Evolutionary conservation across 2,888 invertebrate genomes (phyloP), one percentile per base, ranked within the genome.

Genomic region (Arge pagana): DNA sequence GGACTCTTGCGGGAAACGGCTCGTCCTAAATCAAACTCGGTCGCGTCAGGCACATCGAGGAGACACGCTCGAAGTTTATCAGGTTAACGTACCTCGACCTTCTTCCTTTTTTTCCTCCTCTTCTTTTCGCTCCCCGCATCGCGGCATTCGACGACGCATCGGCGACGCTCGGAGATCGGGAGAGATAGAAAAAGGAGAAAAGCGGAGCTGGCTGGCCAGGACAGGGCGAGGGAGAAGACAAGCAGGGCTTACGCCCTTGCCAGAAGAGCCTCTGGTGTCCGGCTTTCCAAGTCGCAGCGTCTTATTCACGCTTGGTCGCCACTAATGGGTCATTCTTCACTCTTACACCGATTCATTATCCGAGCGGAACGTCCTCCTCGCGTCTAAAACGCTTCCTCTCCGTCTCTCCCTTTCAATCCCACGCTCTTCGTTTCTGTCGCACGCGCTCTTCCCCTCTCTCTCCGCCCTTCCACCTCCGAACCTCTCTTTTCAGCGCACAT

Each of bases 291-390:
- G 33, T 45, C 33, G 30, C 19, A 23, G 33, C 33, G 24, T 45
- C 45, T 33, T 33, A 45, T 45, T 45, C 45, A 35, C 19, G 33
- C 23, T 45, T 33, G 31, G 45, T 33, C 33, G 33, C 23, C 35
- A 45, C 45, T 45, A 45, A 45, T 45, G 33, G 45, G 33, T 33
- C 45, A 45, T 45, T 45, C 33, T 24, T 45, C 33, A 23, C 33
- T 45, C 45, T 45, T 45, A 45, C n/a, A n/a, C 33, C 45, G 6
- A 45, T 23, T 45, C 33, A 45, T 45, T 45, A 45, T 45, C 23
- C 33, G 24, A 23, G 45, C 7, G 35, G 8, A 45, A 45, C 45
- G 45, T 24, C 33, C 21, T 13, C 18, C 21, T 42, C 31, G 28
- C 28, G 21, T 42, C 11, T 42, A 30, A 15, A 42, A 21, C 24